Conservation (phyloP, 2,888 invertebrate species). For the Aricia artaxerxes region DNA sequence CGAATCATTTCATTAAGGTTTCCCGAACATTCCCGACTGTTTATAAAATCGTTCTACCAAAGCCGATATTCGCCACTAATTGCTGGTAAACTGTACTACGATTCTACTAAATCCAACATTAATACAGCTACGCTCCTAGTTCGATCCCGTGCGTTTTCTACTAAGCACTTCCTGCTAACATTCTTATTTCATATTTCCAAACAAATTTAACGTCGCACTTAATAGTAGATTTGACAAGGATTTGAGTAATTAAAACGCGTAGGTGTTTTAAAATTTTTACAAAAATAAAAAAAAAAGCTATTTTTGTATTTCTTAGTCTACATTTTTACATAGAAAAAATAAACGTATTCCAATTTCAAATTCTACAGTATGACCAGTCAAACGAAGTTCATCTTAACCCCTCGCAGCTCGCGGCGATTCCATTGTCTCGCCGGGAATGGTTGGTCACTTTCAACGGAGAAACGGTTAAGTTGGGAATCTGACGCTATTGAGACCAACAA, state of each 20-base stretch:
- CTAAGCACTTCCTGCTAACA: not conserved
- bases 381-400: not conserved
- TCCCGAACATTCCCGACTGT: not conserved
- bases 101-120: not conserved
- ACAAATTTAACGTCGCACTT: no score
- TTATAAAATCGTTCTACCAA: not conserved
- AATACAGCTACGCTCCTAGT: not conserved
- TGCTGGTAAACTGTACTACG: not conserved
- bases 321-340: not conserved
- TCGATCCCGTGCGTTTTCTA: not conserved
- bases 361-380: not conserved
- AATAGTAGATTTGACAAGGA: no score
- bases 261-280: no score
- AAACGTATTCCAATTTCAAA: not conserved
- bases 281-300: no score
- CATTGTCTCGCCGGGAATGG: conserved; percentile 17
- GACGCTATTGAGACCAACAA: conserved; percentile 16
- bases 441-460: conserved; percentile 18
- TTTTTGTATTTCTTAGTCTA: no score
- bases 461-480: conserved; percentile 11
- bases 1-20: not conserved
- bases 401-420: conserved; percentile 1
- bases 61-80: not conserved
- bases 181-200: not conserved
- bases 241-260: no score